Percentiles rank a stretch among this genome's conserved stretches.
Evolutionary conservation across 2,113 vertebrate genomes (phyloP).

Genomic region (Terrapene triunguis): DNA sequence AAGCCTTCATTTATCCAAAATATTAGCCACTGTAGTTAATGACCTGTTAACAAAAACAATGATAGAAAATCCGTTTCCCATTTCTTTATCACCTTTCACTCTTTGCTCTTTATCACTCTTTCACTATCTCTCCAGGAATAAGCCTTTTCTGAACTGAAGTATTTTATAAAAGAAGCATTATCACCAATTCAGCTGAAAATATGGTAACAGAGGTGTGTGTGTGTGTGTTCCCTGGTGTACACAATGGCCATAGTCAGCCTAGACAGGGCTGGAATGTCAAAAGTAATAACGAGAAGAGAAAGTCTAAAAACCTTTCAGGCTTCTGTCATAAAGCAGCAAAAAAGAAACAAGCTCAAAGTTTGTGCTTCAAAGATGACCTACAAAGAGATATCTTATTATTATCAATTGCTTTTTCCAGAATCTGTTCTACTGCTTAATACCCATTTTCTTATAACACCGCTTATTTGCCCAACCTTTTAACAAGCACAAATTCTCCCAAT

Average conservation of each 20-base stretch:
- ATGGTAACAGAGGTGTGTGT: neutral
- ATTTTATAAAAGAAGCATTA: neutral
- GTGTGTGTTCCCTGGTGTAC: neutral
- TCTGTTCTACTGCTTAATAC: neutral
- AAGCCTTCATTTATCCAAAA: slow-evolving; percentile 3
- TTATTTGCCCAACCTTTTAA: neutral
- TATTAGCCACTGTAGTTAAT: neutral
- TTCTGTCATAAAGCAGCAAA: neutral
- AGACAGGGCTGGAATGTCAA: neutral
- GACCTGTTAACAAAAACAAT: neutral
- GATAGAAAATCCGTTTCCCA: neutral
- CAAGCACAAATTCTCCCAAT: neutral
- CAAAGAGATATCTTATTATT: neutral
- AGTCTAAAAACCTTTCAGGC: neutral
- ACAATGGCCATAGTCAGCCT: neutral
- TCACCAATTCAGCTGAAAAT: neutral
- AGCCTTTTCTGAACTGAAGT: neutral
- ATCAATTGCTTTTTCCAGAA: neutral
- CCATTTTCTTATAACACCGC: neutral
- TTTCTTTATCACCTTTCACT: neutral
- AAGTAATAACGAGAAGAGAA: neutral
- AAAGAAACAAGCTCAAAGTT: neutral
- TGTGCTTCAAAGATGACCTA: neutral
- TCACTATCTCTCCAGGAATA: slow-evolving; percentile 1
- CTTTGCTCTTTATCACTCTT: neutral